phyloP scores from a whole-genome alignment of 2,113 vertebrate genomes.

The Bubo scandiacus region DNA sequence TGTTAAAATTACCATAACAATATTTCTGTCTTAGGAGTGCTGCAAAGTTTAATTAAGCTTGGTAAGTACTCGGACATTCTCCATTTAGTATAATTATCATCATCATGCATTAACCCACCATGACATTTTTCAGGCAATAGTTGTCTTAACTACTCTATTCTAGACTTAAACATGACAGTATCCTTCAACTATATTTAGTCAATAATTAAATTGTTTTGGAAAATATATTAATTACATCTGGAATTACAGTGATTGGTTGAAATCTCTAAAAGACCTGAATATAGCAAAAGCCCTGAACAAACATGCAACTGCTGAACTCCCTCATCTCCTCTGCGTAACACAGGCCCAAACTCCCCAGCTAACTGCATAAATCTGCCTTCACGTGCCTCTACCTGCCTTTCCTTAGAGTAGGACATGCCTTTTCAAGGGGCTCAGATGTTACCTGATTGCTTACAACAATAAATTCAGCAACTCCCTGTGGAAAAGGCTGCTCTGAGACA shows the following conservation, averaged over 20 bases:
- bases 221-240: not conserved
- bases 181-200: not conserved
- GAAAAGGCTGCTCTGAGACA: not conserved
- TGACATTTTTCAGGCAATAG: slow-evolving; percentile 6
- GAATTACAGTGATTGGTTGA: not conserved
- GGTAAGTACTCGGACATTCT: slow-evolving; percentile 29
- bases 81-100: slow-evolving; percentile 43
- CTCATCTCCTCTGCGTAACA: not conserved
- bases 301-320: not conserved
- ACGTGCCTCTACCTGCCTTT: not conserved
- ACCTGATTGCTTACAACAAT: not conserved
- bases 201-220: slow-evolving; percentile 1
- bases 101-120: slow-evolving; percentile 26
- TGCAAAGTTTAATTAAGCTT: slow-evolving; percentile 63
- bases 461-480: not conserved
- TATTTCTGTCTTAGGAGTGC: slow-evolving; percentile 54
- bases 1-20: slow-evolving; percentile 54
- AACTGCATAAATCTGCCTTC: not conserved
- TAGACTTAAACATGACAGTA: not conserved
- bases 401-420: not conserved
- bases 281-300: not conserved
- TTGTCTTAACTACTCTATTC: not conserved
- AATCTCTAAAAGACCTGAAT: not conserved
- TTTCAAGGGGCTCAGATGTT: not conserved
- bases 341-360: not conserved